A percentile compares a stretch with the other conserved stretches of the same genome.
These are phyloP conservation scores for Hypomesus transpacificus DNA, from an alignment of 2,113 vertebrate genomes.

Conservation along the genomic window DNA sequence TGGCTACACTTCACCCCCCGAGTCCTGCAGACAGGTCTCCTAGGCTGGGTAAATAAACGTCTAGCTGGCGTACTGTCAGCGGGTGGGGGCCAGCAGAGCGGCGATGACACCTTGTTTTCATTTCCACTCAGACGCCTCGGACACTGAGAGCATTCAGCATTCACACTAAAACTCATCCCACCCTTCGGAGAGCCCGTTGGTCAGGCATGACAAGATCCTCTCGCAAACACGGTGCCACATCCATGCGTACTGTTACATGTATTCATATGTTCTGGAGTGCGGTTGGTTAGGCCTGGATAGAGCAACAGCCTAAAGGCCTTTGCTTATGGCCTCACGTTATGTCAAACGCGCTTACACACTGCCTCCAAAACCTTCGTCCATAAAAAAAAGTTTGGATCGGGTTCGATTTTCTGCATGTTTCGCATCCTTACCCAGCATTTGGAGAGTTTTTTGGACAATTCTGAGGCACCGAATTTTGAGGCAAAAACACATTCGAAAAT, in stretches of 20 bases:
- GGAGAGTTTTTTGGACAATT: too few species aligned
- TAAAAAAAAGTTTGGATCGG: too few species aligned
- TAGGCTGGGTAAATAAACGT: conserved; percentile 49
- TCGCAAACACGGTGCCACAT: conserved; percentile 13
- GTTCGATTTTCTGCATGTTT: too few species aligned
- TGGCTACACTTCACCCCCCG: conserved; percentile 14
- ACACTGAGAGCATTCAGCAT: conserved; percentile 52
- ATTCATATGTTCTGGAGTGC: too few species aligned
- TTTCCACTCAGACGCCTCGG: conserved; percentile 55
- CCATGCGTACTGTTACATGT: neutral
- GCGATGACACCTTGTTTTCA: conserved; percentile 60
- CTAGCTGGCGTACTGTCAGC: conserved; percentile 33
- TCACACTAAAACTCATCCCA: conserved; percentile 34
- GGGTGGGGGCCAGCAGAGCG: conserved; percentile 20
- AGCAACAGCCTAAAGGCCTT: too few species aligned
- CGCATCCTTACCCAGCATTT: too few species aligned
- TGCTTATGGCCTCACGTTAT: too few species aligned
- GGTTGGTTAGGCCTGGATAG: too few species aligned
- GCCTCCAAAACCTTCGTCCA: too few species aligned
- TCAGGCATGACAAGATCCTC: conserved; percentile 4
- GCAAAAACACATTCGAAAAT: too few species aligned
- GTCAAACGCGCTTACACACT: too few species aligned
- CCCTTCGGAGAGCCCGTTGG: conserved; percentile 5
- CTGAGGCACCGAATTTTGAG: too few species aligned
- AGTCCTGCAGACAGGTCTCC: conserved; percentile 31